Conservation (phyloP, 1,140 invertebrate genomes). For the Hycleus phaleratus region DNA sequence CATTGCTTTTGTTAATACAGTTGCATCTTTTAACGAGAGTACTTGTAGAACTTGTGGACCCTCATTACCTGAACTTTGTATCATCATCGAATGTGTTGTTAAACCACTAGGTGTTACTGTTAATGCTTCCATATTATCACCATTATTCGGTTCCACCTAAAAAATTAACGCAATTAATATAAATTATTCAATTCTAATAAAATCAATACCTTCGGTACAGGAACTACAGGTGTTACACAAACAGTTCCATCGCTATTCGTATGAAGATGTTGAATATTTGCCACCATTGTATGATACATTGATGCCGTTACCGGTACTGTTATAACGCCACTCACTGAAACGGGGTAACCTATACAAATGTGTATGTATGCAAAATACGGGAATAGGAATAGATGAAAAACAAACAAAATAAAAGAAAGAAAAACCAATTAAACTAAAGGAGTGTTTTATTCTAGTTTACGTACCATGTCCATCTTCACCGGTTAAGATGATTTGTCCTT, state of each 20-base stretch:
- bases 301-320: slow-evolving; percentile 89
- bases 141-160: slow-evolving; percentile 57
- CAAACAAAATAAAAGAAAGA: not conserved
- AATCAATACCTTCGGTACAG: slow-evolving; percentile 57
- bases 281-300: slow-evolving; percentile 95
- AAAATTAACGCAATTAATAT: slow-evolving; percentile 1
- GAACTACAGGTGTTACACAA: slow-evolving; percentile 72
- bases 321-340: slow-evolving; percentile 88
- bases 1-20: slow-evolving; percentile 69
- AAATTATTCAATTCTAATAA: not conserved
- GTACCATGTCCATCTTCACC: slow-evolving; percentile 88
- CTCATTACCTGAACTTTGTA: slow-evolving; percentile 58
- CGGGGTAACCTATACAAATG: slow-evolving; percentile 34
- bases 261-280: slow-evolving; percentile 77
- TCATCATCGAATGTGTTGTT: slow-evolving; percentile 69
- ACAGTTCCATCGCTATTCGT: slow-evolving; percentile 68
- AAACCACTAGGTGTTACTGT: slow-evolving; percentile 56
- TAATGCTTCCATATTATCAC: slow-evolving; percentile 57
- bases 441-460: not conserved
- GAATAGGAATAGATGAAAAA: not conserved
- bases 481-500: slow-evolving; percentile 91
- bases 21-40: slow-evolving; percentile 72
- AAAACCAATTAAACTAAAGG: not conserved
- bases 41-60: slow-evolving; percentile 74
- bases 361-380: slow-evolving; percentile 8